Conservation (phyloP, 2,113 vertebrate species). For the Steatornis caripensis region DNA sequence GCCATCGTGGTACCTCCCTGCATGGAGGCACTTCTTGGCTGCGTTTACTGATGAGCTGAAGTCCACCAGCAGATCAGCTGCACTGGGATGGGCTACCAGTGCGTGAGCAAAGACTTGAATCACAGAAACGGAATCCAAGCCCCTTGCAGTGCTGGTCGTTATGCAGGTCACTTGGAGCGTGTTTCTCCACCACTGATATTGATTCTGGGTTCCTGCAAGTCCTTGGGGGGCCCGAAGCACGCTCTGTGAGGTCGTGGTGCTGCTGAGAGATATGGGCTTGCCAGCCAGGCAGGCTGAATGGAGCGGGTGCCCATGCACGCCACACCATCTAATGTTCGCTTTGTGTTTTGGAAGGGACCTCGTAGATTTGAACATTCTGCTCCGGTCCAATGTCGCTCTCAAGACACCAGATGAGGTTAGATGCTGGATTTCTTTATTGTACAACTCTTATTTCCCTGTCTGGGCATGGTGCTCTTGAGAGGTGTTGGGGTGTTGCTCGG, state of each 20-base stretch:
- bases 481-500: not conserved
- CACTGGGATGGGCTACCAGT: not conserved
- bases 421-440: not conserved
- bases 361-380: conserved; percentile 45
- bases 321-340: not conserved
- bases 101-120: not conserved
- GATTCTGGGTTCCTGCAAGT: not conserved
- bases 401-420: conserved; percentile 73
- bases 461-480: not conserved
- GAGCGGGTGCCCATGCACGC: not conserved
- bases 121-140: not conserved
- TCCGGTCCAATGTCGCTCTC: conserved; percentile 60
- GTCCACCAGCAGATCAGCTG: not conserved
- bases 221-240: not conserved
- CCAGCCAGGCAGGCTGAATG: not conserved
- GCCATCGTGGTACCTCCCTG: not conserved
- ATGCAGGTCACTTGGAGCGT: not conserved
- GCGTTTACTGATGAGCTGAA: not conserved
- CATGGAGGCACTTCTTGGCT: not conserved
- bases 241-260: not conserved
- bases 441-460: not conserved
- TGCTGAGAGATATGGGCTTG: not conserved
- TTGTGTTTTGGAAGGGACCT: conserved; percentile 67
- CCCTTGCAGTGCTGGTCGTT: no score
- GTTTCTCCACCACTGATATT: not conserved